Base-by-base conservation (phyloP, 1,140 invertebrate species). In the Acromyrmex heyeri region DNA sequence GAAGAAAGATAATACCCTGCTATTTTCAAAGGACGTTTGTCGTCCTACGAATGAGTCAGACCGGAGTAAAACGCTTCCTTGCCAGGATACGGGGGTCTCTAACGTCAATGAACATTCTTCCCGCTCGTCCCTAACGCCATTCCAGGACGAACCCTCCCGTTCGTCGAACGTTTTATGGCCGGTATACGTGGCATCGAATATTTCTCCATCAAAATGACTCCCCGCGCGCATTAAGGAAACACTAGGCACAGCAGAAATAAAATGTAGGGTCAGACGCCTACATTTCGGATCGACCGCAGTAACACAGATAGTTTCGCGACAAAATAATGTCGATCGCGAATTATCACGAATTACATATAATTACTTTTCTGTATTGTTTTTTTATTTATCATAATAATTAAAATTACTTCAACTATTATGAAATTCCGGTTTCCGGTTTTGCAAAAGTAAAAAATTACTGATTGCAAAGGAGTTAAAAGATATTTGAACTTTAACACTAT, bases 101-200 rank as follows among this genome's bases (percentile, higher is more conserved):
- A 88, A 89, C 89, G 90, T 91, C 90, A 90, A 91, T 91, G 92
- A 92, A 90, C 92, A 91, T 92, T 92, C 90, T 93, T 90, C 85
- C 76, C 87, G 89, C 86, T 91, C 89, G 83, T 86, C 91, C 88
- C 72, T 87, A 88, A 88, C 90, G 87, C 85, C 87, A 88, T 83
- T 88, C 89, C 62, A 69, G 55, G 73, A 88, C 85, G 89, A 85
- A 92, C 89, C 92, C 90, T 92, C 86, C 73, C 88, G 79, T 89
- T 88, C 64, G 70, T 77, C 85, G 86, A 86, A 91, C 85, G 90
- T 90, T 93, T 93, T 93, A 94, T 89, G 91, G 91, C 87, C 91
- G 89, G 75, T 78, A 88, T 88, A 88, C 86, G 79, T 69, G 86
- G 86, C 81, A 76, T 81, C 87, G 88, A 91, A 92, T 91, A 88